Evolutionary conservation across 1,140 invertebrate genomes (phyloP).

Genomic region (Ceratoteleas bidentatus): DNA sequence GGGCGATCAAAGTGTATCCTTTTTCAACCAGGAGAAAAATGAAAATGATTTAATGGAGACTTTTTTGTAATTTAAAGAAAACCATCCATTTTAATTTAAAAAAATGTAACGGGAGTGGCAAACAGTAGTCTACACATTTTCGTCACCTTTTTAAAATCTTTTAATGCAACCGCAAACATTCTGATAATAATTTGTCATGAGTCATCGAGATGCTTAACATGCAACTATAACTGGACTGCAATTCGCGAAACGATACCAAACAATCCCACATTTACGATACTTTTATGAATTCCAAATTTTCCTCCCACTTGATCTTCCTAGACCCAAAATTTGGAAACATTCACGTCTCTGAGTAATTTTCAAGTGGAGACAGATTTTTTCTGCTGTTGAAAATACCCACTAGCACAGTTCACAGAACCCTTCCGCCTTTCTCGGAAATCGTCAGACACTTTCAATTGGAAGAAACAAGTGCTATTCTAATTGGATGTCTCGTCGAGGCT

Average conservation of each 20-base stretch:
- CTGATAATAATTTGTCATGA: background rate
- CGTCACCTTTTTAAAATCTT: background rate
- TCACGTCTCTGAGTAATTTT: too few relatives aligned
- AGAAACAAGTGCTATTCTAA: slow-evolving; percentile 43
- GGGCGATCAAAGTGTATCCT: slow-evolving; percentile 93
- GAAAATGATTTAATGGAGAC: background rate
- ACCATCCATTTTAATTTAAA: background rate
- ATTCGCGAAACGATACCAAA: too few relatives aligned
- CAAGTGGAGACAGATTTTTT: too few relatives aligned
- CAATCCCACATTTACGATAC: too few relatives aligned
- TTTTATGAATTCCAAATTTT: too few relatives aligned
- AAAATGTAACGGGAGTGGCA: background rate
- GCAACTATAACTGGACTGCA: too few relatives aligned
- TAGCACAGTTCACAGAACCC: slow-evolving; percentile 1
- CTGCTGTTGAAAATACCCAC: background rate
- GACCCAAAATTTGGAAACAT: too few relatives aligned
- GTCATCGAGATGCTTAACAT: background rate
- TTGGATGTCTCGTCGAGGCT: slow-evolving; percentile 61
- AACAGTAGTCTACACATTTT: too few relatives aligned
- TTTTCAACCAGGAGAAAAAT: slow-evolving; percentile 61
- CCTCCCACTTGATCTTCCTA: too few relatives aligned
- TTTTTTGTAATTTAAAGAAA: too few relatives aligned
- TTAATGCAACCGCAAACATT: background rate
- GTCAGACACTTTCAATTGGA: slow-evolving; percentile 24
- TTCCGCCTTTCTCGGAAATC: slow-evolving; percentile 11